Evolutionary conservation across 1,140 invertebrate genomes (phyloP).

Genomic region (Dreissena rostriformis): DNA sequence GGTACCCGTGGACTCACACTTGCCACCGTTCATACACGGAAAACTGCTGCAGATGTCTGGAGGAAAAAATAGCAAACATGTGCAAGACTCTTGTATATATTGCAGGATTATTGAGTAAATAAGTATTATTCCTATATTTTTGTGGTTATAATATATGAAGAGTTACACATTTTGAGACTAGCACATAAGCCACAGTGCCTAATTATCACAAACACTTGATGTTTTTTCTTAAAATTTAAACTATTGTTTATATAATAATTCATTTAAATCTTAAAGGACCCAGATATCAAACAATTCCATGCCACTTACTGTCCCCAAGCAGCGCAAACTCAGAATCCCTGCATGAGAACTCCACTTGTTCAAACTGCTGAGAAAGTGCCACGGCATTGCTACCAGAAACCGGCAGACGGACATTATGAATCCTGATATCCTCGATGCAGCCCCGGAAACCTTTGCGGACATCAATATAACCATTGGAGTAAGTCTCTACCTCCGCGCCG

Average conservation of each 20-base stretch:
- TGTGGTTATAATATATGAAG: too few relatives aligned
- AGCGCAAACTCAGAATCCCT: conserved; percentile 62
- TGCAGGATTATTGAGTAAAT: too few relatives aligned
- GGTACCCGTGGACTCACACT: conserved; percentile 84
- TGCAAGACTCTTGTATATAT: too few relatives aligned
- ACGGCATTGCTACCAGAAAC: conserved; percentile 83
- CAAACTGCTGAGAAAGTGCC: conserved; percentile 87
- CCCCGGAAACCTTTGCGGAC: conserved; percentile 92
- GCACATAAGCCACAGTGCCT: too few relatives aligned
- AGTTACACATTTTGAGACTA: too few relatives aligned
- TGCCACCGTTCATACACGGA: conserved; percentile 94
- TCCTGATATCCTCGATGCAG: conserved; percentile 93
- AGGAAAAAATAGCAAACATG: conserved; percentile 1
- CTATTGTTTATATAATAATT: too few relatives aligned
- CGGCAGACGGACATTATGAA: conserved; percentile 89
- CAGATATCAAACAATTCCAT: too few relatives aligned
- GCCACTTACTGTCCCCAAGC: too few relatives aligned
- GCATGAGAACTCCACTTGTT: conserved; percentile 90
- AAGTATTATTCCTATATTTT: too few relatives aligned
- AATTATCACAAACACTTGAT: too few relatives aligned
- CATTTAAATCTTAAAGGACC: too few relatives aligned
- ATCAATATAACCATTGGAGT: conserved; percentile 87
- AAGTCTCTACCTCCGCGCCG: conserved; percentile 89
- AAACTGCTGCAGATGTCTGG: conserved; percentile 90
- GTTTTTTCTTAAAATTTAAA: too few relatives aligned